Evolutionary conservation across 1,140 invertebrate genomes (phyloP), one percentile per base, ranked within the genome.

Genomic region (Pseudomyrmex pallidus): DNA sequence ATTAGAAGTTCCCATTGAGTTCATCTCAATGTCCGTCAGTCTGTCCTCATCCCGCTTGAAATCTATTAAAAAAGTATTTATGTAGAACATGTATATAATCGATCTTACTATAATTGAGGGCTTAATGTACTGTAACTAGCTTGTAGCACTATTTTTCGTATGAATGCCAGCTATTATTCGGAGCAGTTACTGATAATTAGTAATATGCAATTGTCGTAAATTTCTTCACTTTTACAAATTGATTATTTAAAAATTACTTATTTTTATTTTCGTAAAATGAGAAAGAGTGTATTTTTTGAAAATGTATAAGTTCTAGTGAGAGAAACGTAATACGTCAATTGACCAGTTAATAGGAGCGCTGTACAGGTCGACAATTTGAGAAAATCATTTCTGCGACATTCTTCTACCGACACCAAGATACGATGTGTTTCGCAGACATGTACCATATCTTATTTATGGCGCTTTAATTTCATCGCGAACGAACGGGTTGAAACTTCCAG

Each of bases 11-110:
- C 82, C 87, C 64, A 83, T 82, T 87, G 91, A 91, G 90, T 92
- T 93, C 92, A 92, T 92, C 90, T 91, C 90, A 90, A 88, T 83
- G 72, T 86, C 84, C 86, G 74, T 44, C 57, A 52, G 80, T 85
- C 78, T 73, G 57, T 87, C 84, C 84, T 93, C 91, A 93, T 90
- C 92, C 91, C 56, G 90, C 84, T 88, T 88, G 90, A 83, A 83
- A 93, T 92, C 92, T 93, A 91, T 88, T 72, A 91, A 92, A 93
- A 92, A 91, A 83, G 90, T 83, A 70, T 86, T 87, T 90, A 78
- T 82, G 78, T 54, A 66, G 64, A 62, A 66, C 59, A 63, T 83
- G 85, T 5, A 57, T 57, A 1, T 77, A 1, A 50, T 13, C 35
- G 35, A 62, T 44, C 54, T 61, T 20, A 80, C 20, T 70, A 80